phyloP scores from a whole-genome alignment of 37 sponge, comb jelly and placozoan species.

The Cliona cf. orientalis region DNA sequence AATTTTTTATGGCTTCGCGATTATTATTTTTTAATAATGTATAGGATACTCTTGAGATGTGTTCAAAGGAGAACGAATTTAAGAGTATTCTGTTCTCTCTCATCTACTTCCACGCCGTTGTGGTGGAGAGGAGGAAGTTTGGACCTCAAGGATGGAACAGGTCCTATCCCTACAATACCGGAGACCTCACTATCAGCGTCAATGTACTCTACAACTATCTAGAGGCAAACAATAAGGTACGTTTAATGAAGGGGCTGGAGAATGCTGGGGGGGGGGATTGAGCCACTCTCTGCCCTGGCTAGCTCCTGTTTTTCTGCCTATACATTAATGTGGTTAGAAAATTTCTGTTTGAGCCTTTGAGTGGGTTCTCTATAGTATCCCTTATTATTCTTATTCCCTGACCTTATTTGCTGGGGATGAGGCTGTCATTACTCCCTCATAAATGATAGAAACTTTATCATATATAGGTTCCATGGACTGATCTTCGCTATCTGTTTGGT shows the following conservation, averaged over 20 bases:
- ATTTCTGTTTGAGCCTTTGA: too few species aligned
- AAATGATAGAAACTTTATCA: too few species aligned
- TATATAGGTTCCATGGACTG: slow-evolving; percentile 93
- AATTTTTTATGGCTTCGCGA: background rate
- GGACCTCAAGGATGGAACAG: slow-evolving; percentile 99
- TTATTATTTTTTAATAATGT: background rate
- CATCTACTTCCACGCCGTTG: slow-evolving; percentile 98
- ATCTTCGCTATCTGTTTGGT: slow-evolving; percentile 99
- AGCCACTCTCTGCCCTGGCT: too few species aligned
- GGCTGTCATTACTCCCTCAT: too few species aligned
- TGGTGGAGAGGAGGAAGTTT: slow-evolving; percentile 97
- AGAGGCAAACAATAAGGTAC: slow-evolving; percentile 92
- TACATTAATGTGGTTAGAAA: too few species aligned
- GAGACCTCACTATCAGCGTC: slow-evolving; percentile 99
- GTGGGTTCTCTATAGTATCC: too few species aligned
- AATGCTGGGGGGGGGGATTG: too few species aligned
- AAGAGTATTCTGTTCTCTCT: slow-evolving; percentile 94
- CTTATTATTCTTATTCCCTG: too few species aligned
- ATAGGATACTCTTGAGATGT: slow-evolving; percentile 98
- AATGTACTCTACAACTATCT: slow-evolving; percentile 98
- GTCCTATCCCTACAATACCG: slow-evolving; percentile 97
- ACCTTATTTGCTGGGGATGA: too few species aligned
- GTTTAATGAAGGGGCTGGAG: too few species aligned
- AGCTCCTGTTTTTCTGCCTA: too few species aligned
- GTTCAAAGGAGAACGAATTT: slow-evolving; percentile 96